phyloP scores from a whole-genome alignment of 2,797 vertebrate species.

The Microchirus variegatus region DNA sequence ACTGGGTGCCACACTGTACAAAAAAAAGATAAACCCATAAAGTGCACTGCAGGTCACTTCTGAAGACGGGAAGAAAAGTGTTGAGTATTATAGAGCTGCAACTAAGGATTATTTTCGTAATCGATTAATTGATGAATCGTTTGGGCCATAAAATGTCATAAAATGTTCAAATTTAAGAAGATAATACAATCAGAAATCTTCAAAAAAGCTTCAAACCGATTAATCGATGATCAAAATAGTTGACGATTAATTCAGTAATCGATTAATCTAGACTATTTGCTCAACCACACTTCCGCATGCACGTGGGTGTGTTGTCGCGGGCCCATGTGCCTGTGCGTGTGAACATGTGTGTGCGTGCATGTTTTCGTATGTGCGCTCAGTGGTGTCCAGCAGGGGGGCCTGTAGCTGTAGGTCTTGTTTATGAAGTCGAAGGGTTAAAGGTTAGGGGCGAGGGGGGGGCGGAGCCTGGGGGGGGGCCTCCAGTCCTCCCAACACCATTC shows the following conservation, averaged over 20 bases:
- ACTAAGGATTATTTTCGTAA: too few relatives aligned
- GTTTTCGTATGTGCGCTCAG: slow-evolving; percentile 62
- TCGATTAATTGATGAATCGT: too few relatives aligned
- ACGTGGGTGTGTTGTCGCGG: slow-evolving; percentile 35
- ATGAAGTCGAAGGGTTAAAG: slow-evolving; percentile 74
- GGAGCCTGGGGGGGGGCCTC: slow-evolving; percentile 72
- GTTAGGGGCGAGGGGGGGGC: slow-evolving; percentile 67
- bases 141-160: too few relatives aligned
- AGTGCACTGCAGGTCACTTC: slow-evolving; percentile 34
- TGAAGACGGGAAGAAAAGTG: slow-evolving; percentile 7
- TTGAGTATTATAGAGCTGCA: too few relatives aligned
- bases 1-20: neutral
- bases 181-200: too few relatives aligned
- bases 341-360: slow-evolving; percentile 52
- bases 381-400: slow-evolving; percentile 70
- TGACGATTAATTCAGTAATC: too few relatives aligned
- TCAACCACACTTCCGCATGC: slow-evolving; percentile 38
- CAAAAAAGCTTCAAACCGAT: too few relatives aligned
- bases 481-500: slow-evolving; percentile 70
- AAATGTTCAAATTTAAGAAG: too few relatives aligned
- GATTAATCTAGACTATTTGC: too few relatives aligned
- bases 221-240: too few relatives aligned
- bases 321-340: slow-evolving; percentile 40
- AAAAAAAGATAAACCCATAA: neutral
- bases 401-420: slow-evolving; percentile 80